Base-by-base conservation (phyloP, 2,797 vertebrate species). In the Protonibea diacanthus region DNA sequence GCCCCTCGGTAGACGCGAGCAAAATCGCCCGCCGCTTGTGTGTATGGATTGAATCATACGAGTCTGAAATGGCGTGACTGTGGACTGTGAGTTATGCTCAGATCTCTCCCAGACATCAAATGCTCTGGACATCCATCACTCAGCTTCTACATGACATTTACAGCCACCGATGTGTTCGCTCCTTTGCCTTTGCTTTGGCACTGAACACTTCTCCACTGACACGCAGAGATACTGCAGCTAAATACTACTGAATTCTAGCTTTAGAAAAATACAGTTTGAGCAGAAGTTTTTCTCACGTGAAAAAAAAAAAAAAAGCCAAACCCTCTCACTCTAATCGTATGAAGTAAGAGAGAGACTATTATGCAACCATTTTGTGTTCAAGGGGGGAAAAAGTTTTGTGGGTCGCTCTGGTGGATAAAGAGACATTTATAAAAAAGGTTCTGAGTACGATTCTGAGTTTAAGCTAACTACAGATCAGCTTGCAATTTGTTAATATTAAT, bases 41-140 rank as follows among this genome's bases (percentile, higher is more conserved):
- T 80, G 83, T 53, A 84, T 84, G 85, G 78, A 83, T 80, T 78
- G 75, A 90, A 90, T 88, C 88, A 84, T 52, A 21, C 20, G 51
- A 25, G 71, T 62, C 45, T 71, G 59, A 80, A 68, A 71, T 86
- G 81, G 74, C 83, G 80, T 90, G 89, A 86, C 84, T 85, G 69
- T 45, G 14, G 59, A 62, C 80, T 61, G 60, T 21, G 66, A 87
- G 59, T 84, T 74, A 68, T 33, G 53, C 74, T 87, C 79, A 69
- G 49, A 81, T 87, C 72, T 79, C 40, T 75, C 48, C 58, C 81
- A 85, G 76, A 89, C 87, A 62, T 89, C 84, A 82, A 81, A 81
- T 68, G 13, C 65, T 66, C 74, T 15, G 82, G 82, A 85, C 77
- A 61, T 85, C 81, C 86, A 78, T 91, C 86, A 81, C 63, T 90